Base-by-base conservation (phyloP, 2,797 vertebrate genomes). In the Chelon auratus region DNA sequence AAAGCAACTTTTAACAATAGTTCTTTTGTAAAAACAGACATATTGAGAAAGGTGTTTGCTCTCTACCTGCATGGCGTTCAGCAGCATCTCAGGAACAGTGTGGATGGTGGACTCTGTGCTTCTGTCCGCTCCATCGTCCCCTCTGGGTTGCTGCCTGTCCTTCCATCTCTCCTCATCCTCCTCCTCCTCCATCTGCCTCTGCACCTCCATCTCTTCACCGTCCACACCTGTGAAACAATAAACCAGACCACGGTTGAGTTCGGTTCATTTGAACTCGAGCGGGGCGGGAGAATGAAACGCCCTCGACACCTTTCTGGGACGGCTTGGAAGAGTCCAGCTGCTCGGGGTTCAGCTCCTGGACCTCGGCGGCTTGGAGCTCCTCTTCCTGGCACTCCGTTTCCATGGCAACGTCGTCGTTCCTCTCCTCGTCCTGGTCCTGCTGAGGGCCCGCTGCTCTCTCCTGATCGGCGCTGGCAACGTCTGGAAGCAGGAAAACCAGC, bases 381-480 rank as follows among this genome's bases (percentile, higher is more conserved):
- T 98, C 95, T 9, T 94, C 81, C 50, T 95, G 88, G 20, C 93
- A 85, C 72, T 96, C 95, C 0, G 75, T 90, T 69, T 98, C 96
- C 95, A 97, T 95, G 71, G 92, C 84, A 10, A 86, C 52, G 45
- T 96, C 94, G 74, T 90, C 85, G 1, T 95, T 93, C 50, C 94
- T 53, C 33, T 82, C 72, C 10, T 84, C 87, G 8, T 93, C 85
- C 64, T 93, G 90, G 62, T 91, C 78, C 48, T 91, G 87, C 24
- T 82, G 82, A 51, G 92, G 85, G n/a, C 90, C 83, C 9, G 92
- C 42, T 42, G 91, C 86, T 70, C 93, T 95, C 79, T 98, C 95
- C 70, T 99, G 98, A 26, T 99, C 97, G 48, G 93, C 88, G 62
- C 91, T 99, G 68, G 97, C 98, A 47, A 94, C 95, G 83, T 99